Evolutionary conservation across 92 coral and sea anemone species (phyloP).

Genomic region (Desmophyllum pertusum): DNA sequence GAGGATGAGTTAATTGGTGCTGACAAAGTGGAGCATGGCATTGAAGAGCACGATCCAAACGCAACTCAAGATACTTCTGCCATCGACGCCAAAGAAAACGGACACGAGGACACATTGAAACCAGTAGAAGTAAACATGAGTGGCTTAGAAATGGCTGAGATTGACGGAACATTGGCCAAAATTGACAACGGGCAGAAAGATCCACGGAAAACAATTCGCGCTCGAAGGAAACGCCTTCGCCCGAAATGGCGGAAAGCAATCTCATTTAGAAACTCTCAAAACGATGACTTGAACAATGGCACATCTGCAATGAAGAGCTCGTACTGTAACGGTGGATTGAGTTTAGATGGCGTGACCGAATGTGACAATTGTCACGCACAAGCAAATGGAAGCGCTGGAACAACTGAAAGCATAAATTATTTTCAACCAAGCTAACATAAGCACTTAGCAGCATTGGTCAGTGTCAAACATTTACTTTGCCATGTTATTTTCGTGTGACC

Average conservation of each 20-base stretch:
- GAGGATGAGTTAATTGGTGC: constrained; percentile 78
- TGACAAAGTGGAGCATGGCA: constrained; percentile 69
- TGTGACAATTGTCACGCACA: background rate
- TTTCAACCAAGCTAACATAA: background rate
- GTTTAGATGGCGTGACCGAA: background rate
- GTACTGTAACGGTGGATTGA: background rate
- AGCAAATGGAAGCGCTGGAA: background rate
- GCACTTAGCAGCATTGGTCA: no score
- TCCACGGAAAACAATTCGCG: background rate
- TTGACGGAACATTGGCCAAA: background rate
- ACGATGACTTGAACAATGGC: background rate
- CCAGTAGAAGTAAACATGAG: constrained; percentile 3
- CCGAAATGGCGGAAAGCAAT: constrained; percentile 15
- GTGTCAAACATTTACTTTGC: no score
- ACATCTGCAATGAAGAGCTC: background rate
- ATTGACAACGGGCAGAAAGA: background rate
- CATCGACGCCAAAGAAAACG: background rate
- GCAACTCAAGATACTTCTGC: background rate
- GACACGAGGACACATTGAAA: background rate
- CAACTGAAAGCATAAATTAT: background rate
- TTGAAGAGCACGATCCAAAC: constrained; percentile 8
- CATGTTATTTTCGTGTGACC: background rate
- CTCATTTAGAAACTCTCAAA: background rate
- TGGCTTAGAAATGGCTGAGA: background rate
- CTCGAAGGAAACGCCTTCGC: constrained; percentile 15